A percentile compares a stretch with the other conserved stretches of the same genome.
Conservation (phyloP, 2,797 vertebrate species). For the Poliocrania exsul region DNA sequence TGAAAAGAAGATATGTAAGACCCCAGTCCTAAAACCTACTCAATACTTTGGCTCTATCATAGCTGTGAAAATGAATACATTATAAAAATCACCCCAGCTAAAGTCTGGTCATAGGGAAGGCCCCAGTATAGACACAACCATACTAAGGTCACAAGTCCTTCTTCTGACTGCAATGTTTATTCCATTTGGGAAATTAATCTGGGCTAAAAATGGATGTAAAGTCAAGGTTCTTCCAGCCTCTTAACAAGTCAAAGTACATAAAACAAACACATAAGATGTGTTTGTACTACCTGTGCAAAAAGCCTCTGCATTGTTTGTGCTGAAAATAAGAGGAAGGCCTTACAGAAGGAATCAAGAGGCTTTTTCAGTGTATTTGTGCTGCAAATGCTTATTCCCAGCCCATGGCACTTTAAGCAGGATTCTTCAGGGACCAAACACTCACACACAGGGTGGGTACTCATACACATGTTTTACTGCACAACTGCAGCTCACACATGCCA, state of each 20-base stretch:
- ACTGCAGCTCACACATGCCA: not conserved
- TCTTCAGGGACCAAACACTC: not conserved
- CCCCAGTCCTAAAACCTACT: not conserved
- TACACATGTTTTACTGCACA: not conserved
- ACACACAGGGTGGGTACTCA: not conserved
- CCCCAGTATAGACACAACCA: not conserved
- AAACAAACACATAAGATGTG: not conserved
- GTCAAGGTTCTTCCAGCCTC: not conserved
- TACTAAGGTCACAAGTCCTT: not conserved
- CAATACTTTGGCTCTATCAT: not conserved
- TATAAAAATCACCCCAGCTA: not conserved
- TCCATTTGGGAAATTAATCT: not conserved
- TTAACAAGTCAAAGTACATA: not conserved
- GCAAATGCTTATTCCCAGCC: not conserved
- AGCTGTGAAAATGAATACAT: not conserved
- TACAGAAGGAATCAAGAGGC: not conserved
- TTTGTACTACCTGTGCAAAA: not conserved
- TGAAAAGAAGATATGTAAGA: not conserved
- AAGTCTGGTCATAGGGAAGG: not conserved
- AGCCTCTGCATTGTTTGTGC: not conserved
- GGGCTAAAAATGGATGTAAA: not conserved
- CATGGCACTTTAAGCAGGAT: not conserved
- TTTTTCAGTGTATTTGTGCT: not conserved
- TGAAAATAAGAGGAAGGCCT: not conserved
- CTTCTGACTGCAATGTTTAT: not conserved